Evolutionary conservation across 1,140 invertebrate genomes (phyloP).

Genomic region (Lethocerus indicus): DNA sequence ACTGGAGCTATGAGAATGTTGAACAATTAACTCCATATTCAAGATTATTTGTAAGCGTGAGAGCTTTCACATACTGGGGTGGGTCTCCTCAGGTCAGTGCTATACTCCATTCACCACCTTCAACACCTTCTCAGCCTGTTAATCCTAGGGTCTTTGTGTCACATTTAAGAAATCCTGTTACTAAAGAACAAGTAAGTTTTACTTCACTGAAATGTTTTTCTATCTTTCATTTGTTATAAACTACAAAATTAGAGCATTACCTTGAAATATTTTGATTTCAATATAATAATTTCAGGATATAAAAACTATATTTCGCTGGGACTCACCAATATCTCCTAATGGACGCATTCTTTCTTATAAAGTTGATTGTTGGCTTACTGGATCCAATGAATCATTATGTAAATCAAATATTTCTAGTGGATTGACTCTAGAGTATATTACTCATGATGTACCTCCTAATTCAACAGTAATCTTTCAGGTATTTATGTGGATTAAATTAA

Average conservation of each 20-base stretch:
- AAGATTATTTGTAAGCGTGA: constrained; percentile 46
- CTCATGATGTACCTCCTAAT: constrained; percentile 35
- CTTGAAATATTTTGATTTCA: too few relatives aligned
- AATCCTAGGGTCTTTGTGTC: constrained; percentile 53
- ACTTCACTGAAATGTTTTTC: too few relatives aligned
- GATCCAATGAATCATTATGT: constrained; percentile 21
- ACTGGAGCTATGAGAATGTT: constrained; percentile 27
- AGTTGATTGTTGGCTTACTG: constrained; percentile 43
- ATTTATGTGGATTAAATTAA: constrained; percentile 8
- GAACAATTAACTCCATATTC: constrained; percentile 44
- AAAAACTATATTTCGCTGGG: constrained; percentile 43
- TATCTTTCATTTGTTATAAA: too few relatives aligned
- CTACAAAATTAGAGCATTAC: too few relatives aligned
- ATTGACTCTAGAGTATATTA: constrained; percentile 32
- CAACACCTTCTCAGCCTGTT: constrained; percentile 49
- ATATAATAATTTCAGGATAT: constrained; percentile 18
- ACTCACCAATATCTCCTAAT: constrained; percentile 46
- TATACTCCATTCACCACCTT: constrained; percentile 42
- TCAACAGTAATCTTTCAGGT: constrained; percentile 60
- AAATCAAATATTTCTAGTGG: constrained; percentile 11
- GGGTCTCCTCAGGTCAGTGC: constrained; percentile 39
- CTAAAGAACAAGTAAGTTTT: too few relatives aligned
- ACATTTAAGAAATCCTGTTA: too few relatives aligned
- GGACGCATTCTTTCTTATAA: constrained; percentile 56
- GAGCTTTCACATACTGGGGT: constrained; percentile 72